These are phyloP conservation scores for Dryobota labecula DNA, from an alignment of 2,888 invertebrate species.

Conservation along the genomic window DNA sequence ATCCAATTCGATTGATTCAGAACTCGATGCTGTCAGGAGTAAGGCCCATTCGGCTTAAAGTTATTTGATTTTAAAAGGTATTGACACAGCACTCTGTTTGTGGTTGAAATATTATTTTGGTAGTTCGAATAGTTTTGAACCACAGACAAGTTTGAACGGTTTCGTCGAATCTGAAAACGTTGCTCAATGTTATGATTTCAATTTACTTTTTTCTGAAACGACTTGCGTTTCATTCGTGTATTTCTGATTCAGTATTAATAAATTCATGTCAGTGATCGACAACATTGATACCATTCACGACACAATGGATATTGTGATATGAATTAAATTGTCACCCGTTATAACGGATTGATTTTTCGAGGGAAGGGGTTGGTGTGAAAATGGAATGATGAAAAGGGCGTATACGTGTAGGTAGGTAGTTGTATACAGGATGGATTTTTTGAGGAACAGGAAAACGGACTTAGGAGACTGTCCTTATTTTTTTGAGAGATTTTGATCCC, in stretches of 20 bases:
- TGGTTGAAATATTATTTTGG: slow-evolving; percentile 10
- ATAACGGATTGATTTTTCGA: slow-evolving; percentile 33
- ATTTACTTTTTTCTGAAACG: background rate
- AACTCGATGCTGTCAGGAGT: no score
- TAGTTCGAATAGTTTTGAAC: slow-evolving; percentile 13
- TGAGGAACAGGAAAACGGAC: no score
- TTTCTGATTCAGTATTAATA: slow-evolving; percentile 12
- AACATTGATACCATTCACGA: slow-evolving; percentile 42
- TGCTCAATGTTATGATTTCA: slow-evolving; percentile 16
- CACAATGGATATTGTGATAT: slow-evolving; percentile 29
- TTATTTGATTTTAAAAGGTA: slow-evolving; percentile 15
- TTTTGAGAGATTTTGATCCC: no score
- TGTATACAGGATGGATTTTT: no score
- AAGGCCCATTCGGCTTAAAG: no score
- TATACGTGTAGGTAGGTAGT: background rate
- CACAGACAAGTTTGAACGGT: background rate
- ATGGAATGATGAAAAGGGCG: slow-evolving; percentile 10
- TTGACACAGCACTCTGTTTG: slow-evolving; percentile 8
- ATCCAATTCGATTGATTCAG: no score
- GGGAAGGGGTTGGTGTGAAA: slow-evolving; percentile 31
- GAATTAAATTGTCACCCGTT: slow-evolving; percentile 40
- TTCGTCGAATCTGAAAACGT: slow-evolving; percentile 24
- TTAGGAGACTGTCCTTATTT: no score
- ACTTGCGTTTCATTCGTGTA: slow-evolving; percentile 7
- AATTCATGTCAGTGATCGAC: slow-evolving; percentile 33